Percentiles rank a stretch among this genome's conserved stretches.
phyloP scores from a whole-genome alignment of 1,140 invertebrate species.

The Apolygus lucorum region DNA sequence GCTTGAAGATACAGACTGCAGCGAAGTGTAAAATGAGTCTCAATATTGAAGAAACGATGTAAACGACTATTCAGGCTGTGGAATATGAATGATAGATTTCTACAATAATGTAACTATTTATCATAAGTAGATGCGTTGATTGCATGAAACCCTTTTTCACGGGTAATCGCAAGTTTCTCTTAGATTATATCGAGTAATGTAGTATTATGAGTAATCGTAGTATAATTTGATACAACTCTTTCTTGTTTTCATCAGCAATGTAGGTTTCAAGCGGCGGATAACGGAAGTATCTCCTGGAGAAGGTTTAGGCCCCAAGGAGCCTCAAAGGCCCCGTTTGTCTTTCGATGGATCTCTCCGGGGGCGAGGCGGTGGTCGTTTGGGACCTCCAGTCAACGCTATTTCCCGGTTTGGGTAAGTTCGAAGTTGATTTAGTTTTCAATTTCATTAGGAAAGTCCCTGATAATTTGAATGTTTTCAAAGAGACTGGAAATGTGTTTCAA shows the following conservation, averaged over 20 bases:
- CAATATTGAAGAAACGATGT: too few relatives aligned
- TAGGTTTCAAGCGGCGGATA: not conserved
- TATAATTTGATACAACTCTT: too few relatives aligned
- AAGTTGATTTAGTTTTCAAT: too few relatives aligned
- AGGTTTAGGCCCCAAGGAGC: not conserved
- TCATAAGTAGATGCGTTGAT: not conserved
- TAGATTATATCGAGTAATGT: not conserved
- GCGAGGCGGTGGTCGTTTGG: not conserved
- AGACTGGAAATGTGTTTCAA: not conserved
- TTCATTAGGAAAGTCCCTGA: too few relatives aligned
- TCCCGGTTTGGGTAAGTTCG: constrained; percentile 7
- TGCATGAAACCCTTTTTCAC: not conserved
- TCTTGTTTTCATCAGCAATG: not conserved
- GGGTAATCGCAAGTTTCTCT: not conserved
- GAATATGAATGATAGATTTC: not conserved
- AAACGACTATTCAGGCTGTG: too few relatives aligned
- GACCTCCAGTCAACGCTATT: not conserved
- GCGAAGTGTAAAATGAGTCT: too few relatives aligned
- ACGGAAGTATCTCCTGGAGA: not conserved
- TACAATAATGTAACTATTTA: not conserved
- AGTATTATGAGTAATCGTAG: too few relatives aligned
- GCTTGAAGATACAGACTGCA: too few relatives aligned
- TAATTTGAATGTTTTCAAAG: not conserved
- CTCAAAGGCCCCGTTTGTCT: not conserved
- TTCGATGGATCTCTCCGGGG: not conserved